Evolutionary conservation across 2,888 invertebrate genomes (phyloP), one percentile per base, ranked within the genome.

Genomic region (Amphipyra berbera): DNA sequence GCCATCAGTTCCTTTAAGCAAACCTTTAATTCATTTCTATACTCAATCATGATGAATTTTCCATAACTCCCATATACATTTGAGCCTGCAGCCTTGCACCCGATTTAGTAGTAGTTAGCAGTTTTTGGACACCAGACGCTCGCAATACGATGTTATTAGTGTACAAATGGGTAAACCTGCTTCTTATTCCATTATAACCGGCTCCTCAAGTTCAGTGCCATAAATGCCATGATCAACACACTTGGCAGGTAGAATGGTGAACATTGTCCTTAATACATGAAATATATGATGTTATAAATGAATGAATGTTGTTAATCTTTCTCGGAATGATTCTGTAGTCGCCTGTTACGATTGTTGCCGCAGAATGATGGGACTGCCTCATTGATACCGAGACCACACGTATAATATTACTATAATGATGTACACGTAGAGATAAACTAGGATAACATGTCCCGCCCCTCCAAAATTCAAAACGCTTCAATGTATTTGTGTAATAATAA

Each of bases 1-100:
- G 21, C 6, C 7, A 30, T 30, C 21, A 50, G 53, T 74, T 49
- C 55, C 55, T 68, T 59, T 71, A 56, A 38, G 45, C 71, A 71
- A 68, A 59, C 42, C 74, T 49, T 58, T n/a, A 55, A 50, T 50
- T 47, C 8, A 49, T 53, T 48, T 44, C 47, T 45, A 66, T 46
- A 72, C 54, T 61, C 65, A 61, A 62, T 55, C 54, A 21, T 21
- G 21, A 21, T 21, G 3, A 21, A 66, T 54, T 50, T 47, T 8
- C 12, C 12, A 38, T 38, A n/a, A 35, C 1, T 60, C 53, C 70
- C 48, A 54, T 42, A n/a, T 42, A n/a, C 12, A 35, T 48, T 12
- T 10, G 12, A 37, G 12, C 40, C 27, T 8, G n/a, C 38, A 67
- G 40, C 10, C 62, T 62, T 67, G 70, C 70, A 67, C 33, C 1